phyloP scores from a whole-genome alignment of 2,888 invertebrate species.

The Gasteruption jaculator region DNA sequence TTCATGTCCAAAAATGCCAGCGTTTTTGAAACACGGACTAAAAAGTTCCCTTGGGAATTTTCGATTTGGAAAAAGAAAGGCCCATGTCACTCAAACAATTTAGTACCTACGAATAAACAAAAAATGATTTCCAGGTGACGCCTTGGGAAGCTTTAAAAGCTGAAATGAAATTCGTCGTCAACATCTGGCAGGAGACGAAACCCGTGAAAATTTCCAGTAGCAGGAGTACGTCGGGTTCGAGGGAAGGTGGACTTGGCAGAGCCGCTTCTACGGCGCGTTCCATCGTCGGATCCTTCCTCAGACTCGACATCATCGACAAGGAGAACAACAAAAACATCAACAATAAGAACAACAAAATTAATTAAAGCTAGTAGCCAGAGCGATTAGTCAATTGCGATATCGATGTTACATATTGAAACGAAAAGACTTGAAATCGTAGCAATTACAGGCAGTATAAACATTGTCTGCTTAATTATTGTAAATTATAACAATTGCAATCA shows the following conservation, averaged over 20 bases:
- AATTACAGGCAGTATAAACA: no score
- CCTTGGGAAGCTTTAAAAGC: conserved; percentile 65
- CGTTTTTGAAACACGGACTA: no score
- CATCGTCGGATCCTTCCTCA: conserved; percentile 41
- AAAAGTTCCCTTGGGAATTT: no score
- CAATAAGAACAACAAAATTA: conserved; percentile 31
- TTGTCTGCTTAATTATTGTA: no score
- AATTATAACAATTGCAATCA: no score
- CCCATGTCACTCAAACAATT: no score
- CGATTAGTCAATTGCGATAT: no score
- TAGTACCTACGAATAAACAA: background rate
- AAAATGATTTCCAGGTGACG: conserved; percentile 58
- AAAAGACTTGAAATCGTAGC: no score
- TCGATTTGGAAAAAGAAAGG: no score
- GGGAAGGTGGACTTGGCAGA: conserved; percentile 31
- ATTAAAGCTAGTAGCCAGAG: no score
- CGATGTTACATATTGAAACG: no score
- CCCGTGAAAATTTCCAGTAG: conserved; percentile 55
- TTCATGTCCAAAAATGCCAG: no score
- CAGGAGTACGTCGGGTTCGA: conserved; percentile 22
- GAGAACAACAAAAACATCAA: conserved; percentile 33
- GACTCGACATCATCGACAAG: conserved; percentile 40
- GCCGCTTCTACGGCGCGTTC: conserved; percentile 38
- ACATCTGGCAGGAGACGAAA: conserved; percentile 71
- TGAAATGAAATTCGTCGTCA: conserved; percentile 68